Base-by-base conservation (phyloP, 2,113 vertebrate species). In the Scalopus aquaticus region DNA sequence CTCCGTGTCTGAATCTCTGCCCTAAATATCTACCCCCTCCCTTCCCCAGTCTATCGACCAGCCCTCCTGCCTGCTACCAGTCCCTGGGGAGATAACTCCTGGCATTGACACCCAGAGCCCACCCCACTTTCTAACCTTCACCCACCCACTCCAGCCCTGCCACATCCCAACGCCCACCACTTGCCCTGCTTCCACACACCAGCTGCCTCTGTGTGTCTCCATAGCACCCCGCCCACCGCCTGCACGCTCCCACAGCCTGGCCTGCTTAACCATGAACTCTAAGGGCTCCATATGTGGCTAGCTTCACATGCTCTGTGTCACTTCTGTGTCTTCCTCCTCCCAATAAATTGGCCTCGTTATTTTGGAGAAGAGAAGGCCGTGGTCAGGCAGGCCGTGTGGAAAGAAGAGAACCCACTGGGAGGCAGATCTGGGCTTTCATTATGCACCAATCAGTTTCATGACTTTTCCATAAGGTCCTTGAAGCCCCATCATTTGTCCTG, bases 131-230 rank as follows among this genome's bases (percentile, higher is more conserved):
- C 74, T 91, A 35, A 9, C 35, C 86, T 42, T 76, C 49, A 10
- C 82, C 77, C 86, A 37, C 64, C 82, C 73, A 16, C 44, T 12
- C 7, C 42, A 37, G 85, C 35, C 78, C 54, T 30, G 79, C 37
- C 54, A 46, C 85, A 72, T 69, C 65, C 86, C 39, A 6, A 77
- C 39, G 20, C 90, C 86, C 93, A 94, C 91, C 92, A 91, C 85
- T 82, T 93, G 78, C 88, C 78, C 58, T 39, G 44, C 78, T 65
- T 65, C 94, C 76, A 93, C 78, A 22, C 49, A 79, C 94, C 96
- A 96, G 64, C 93, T 91, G 94, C 95, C 74, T 84, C 76, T 49
- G 5, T 16, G 8, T 15, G 65, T 32, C 65, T 26, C 5, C 37
- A 32, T 44, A 39, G 37, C 0, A 2, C 13, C 64, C 90, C 7